A percentile compares a stretch with the other conserved stretches of the same genome.
These are phyloP conservation scores for Agriopis marginaria DNA, from an alignment of 2,888 invertebrate species.

Conservation along the genomic window DNA sequence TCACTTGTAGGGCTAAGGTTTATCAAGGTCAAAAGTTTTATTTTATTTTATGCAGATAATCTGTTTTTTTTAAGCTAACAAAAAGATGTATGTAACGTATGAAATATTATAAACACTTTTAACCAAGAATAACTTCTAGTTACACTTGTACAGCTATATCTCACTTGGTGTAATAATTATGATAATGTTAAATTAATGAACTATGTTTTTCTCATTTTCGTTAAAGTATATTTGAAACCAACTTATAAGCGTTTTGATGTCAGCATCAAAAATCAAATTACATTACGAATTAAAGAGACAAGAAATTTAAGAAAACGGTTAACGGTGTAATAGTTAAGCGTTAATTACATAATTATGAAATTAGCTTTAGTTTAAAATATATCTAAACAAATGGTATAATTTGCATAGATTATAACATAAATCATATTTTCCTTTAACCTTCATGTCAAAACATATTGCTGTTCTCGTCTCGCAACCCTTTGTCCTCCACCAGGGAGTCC, in stretches of 20 bases:
- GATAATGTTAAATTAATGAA: too few species aligned
- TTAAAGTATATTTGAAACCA: not conserved
- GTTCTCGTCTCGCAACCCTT: conserved; percentile 67
- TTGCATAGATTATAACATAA: not conserved
- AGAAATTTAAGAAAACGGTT: not conserved
- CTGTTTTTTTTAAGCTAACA: not conserved
- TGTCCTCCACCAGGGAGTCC: conserved; percentile 79
- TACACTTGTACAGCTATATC: too few species aligned
- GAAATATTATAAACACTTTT: not conserved
- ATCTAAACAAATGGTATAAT: too few species aligned
- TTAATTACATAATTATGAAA: not conserved
- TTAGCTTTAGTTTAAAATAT: not conserved
- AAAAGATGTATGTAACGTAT: not conserved
- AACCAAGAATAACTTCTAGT: too few species aligned
- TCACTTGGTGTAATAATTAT: not conserved
- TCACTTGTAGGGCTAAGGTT: conserved; percentile 32
- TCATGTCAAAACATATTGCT: conserved; percentile 48
- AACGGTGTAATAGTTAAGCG: not conserved
- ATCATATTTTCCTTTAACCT: conserved; percentile 27
- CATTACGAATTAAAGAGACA: not conserved
- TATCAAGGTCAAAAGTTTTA: conserved; percentile 29
- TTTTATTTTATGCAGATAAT: not conserved
- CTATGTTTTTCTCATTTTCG: too few species aligned
- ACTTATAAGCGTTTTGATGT: not conserved
- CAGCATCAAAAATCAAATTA: not conserved